Base-by-base conservation (phyloP, 2,888 invertebrate genomes). In the Nowickia ferox region DNA sequence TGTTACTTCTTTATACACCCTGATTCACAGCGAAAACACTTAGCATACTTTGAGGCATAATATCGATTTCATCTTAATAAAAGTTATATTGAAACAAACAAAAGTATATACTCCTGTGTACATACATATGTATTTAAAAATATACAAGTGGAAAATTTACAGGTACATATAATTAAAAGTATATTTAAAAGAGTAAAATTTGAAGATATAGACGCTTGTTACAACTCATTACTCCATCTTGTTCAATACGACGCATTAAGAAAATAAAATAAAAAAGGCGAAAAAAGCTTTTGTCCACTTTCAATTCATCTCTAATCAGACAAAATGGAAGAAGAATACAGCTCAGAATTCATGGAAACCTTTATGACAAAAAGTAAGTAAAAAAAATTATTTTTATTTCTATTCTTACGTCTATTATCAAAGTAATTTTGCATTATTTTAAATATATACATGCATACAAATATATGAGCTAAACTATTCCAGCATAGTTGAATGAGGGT, bases 311-410 rank as follows among this genome's bases (percentile, higher is more conserved):
- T 55, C 30, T 42, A 69, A 71, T 51, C 22, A 75, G 68, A 42
- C 38, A 90, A 89, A 88, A 92, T 92, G 92, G 92, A 90, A 88
- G 92, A 92, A 87, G 91, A 92, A 87, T 91, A 89, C 87, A 90
- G 90, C 88, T 90, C 92, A 88, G 91, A 92, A 89, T 90, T 91
- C 30, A 66, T 66, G 66, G 51, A 84, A 90, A 90, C 89, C 88
- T 88, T 91, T 82, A 90, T 92, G 90, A 92, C 92, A 88, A 92
- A 92, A 89, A 91, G 92, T 93, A 89, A 92, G 90, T 90, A 87
- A 5, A 38, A 46, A 55, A 42, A 22, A 38, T 15, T 4, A 30
- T 30, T 22, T 71, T 57, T 17, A 11, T 2, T 69, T 38, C 11
- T 40, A 53, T 30, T 11, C 53, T 38, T 15, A 6, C 19, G 46